phyloP scores from a whole-genome alignment of 1,140 invertebrate genomes.

The Apis cerana region DNA sequence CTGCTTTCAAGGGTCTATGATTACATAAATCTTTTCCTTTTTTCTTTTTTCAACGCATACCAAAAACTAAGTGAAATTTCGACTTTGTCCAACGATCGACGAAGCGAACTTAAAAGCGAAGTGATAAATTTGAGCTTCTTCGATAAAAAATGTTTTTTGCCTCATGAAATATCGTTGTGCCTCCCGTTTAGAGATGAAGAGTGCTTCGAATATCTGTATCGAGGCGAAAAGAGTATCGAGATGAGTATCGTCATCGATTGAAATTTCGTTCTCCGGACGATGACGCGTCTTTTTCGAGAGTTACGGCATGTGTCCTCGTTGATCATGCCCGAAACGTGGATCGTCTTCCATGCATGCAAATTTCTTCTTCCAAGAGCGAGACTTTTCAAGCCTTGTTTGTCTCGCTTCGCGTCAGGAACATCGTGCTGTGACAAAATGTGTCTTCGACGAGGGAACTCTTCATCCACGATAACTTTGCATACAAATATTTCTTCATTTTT shows the following conservation, averaged over 20 bases:
- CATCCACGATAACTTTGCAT: not conserved
- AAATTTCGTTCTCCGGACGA: constrained; percentile 11
- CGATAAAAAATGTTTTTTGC: not conserved
- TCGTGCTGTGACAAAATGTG: not conserved
- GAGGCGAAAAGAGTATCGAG: not conserved
- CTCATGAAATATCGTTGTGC: not conserved
- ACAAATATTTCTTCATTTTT: not conserved
- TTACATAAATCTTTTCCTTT: no score
- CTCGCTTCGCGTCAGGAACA: not conserved
- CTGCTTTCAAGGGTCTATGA: no score
- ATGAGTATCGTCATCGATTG: constrained; percentile 3
- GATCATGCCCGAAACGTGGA: not conserved
- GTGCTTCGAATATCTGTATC: not conserved
- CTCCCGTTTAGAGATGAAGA: not conserved
- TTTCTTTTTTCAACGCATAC: no score
- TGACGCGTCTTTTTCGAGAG: not conserved
- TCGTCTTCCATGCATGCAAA: constrained; percentile 24
- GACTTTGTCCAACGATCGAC: not conserved
- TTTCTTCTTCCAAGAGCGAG: not conserved
- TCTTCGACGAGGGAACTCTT: not conserved
- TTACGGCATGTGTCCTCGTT: not conserved
- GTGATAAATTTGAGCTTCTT: not conserved
- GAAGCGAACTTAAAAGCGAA: not conserved
- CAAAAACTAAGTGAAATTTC: not conserved
- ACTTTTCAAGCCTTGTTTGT: constrained; percentile 3